Evolutionary conservation across 2,797 vertebrate species (phyloP), one percentile per base, ranked within the genome.

Genomic region (Sphaeramia orbicularis): DNA sequence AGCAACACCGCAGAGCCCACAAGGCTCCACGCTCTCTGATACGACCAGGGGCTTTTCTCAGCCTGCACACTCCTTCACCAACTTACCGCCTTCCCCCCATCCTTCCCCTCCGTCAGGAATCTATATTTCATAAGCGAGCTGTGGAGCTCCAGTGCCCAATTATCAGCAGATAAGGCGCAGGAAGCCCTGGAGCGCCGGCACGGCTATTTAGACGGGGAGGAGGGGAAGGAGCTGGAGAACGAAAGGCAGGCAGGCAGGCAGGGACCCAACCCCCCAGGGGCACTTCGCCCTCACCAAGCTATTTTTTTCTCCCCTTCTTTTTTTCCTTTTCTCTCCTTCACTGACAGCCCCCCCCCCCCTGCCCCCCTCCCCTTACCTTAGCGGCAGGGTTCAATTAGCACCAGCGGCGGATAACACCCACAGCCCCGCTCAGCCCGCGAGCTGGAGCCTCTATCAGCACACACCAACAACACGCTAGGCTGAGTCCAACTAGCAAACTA

Each of bases 41-140:
- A 87, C 78, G 38, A 87, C 85, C 83, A 61, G 86, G 79, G 87
- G 88, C 87, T 89, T 88, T 87, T 92, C 87, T 89, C 75, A 81
- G 86, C 82, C 71, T 89, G 83, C 83, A 80, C 85, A 84, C 78
- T 77, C 66, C 83, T 76, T 52, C 78, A 71, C 84, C 72, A 67
- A 78, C 78, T 45, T 61, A 32, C 65, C 64, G 16, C 78, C 79
- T 40, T n/a, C 38, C 65, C 59, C 43, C 77, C 83, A 83, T 80
- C 79, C 86, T 86, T 89, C 78, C 83, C 86, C 88, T 92, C 88
- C 87, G 86, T 86, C 83, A 91, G 87, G 89, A 93, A 94, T 94
- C 92, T 93, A 94, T 94, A 94, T 94, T 94, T 94, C 89, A 94
- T 93, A 94, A 94, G 91, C 90, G 91, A 89, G 91, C 91, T 92